Percentiles rank a stretch among this genome's conserved stretches.
These are phyloP conservation scores for Monoplex corrugatus DNA, from an alignment of 2,888 invertebrate genomes.

Conservation along the genomic window DNA sequence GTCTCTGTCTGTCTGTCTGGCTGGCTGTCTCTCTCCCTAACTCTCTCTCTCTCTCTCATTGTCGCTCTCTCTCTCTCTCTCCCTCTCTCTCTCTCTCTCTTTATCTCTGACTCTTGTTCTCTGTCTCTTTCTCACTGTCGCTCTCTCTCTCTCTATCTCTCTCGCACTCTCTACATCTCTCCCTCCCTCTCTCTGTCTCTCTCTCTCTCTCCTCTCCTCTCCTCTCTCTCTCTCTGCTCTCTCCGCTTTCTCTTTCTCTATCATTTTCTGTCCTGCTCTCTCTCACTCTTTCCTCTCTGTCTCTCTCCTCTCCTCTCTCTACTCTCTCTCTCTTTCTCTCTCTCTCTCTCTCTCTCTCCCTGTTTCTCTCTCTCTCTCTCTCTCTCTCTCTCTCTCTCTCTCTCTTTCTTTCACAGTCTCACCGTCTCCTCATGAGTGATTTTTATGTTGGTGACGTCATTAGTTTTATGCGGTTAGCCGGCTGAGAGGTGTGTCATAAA, in stretches of 20 bases:
- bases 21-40: background rate
- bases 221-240: background rate
- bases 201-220: background rate
- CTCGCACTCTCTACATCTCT: background rate
- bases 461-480: slow-evolving; percentile 45
- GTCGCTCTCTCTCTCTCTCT: background rate
- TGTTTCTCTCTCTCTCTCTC: background rate
- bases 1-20: background rate
- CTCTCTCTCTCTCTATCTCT: background rate
- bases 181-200: background rate
- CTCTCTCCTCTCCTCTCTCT: background rate
- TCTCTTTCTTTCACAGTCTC: background rate
- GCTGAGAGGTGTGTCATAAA: slow-evolving; percentile 32
- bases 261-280: background rate
- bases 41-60: background rate
- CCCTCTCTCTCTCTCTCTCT: no score
- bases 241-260: background rate
- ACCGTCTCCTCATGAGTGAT: slow-evolving; percentile 11
- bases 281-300: background rate
- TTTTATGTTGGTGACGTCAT: slow-evolving; percentile 49
- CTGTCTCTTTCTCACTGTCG: background rate
- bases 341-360: background rate
- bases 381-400: background rate
- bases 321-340: background rate
- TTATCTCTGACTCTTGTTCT: no score